These are phyloP conservation scores for Amazona guildingii DNA, from an alignment of 2,113 vertebrate species.

Conservation along the genomic window DNA sequence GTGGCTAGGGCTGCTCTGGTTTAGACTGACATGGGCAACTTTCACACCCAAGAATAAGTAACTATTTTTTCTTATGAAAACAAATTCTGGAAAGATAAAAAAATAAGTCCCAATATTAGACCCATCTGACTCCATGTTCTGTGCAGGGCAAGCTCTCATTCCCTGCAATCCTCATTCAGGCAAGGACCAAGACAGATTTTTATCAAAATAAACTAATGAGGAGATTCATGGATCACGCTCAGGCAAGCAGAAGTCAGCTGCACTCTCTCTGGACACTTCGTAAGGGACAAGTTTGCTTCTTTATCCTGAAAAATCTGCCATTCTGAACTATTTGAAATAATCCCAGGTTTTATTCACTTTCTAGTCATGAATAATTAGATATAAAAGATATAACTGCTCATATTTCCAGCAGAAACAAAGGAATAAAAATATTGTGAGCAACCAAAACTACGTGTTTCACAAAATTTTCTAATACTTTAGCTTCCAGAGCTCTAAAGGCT, in stretches of 20 bases:
- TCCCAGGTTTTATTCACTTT: not conserved
- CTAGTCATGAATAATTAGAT: not conserved
- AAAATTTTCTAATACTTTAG: not conserved
- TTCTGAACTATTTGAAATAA: not conserved
- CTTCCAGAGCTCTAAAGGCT: not conserved
- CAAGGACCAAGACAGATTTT: not conserved
- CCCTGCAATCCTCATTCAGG: not conserved
- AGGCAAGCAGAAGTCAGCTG: not conserved
- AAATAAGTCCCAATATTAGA: not conserved
- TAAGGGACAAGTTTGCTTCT: not conserved
- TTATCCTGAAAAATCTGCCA: not conserved
- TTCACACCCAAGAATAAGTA: slow-evolving; percentile 60
- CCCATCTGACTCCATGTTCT: not conserved
- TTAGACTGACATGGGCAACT: slow-evolving; percentile 29
- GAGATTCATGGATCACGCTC: not conserved
- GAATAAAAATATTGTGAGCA: not conserved
- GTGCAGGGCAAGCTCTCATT: not conserved
- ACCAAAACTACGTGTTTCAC: not conserved
- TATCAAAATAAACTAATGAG: not conserved
- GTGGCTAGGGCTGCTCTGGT: slow-evolving; percentile 23
- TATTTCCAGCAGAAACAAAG: not conserved
- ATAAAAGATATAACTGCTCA: not conserved
- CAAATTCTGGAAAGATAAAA: slow-evolving; percentile 16
- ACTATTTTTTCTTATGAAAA: slow-evolving; percentile 54
- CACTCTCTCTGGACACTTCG: not conserved